phyloP scores from a whole-genome alignment of 2,113 vertebrate genomes.

The Spilogale gracilis region DNA sequence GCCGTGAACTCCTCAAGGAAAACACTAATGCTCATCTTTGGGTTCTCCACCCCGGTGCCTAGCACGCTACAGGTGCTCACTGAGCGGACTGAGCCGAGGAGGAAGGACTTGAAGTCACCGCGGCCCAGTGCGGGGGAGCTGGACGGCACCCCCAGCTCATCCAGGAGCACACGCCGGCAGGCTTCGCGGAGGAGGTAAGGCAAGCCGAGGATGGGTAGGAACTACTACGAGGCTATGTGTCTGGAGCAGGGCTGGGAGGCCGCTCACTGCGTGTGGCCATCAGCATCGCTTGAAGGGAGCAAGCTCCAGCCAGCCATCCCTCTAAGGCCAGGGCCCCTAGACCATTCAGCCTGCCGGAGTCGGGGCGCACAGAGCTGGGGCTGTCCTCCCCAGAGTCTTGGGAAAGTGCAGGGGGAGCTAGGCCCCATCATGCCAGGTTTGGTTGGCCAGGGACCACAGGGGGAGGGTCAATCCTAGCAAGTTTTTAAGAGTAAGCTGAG shows the following conservation, averaged over 20 bases:
- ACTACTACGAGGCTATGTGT: background rate
- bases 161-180: background rate
- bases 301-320: background rate
- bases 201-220: background rate
- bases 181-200: background rate
- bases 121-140: background rate
- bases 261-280: accelerated
- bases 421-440: background rate
- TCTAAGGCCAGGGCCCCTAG: too few species aligned
- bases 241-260: background rate
- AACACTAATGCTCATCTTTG: background rate
- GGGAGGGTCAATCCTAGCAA: background rate
- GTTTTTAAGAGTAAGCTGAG: background rate
- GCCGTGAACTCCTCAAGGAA: background rate
- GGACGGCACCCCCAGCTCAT: background rate
- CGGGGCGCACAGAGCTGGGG: background rate
- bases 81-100: background rate
- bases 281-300: background rate
- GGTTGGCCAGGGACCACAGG: background rate
- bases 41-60: background rate
- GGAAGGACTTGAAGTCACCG: background rate
- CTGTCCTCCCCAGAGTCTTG: background rate
- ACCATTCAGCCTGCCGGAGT: background rate
- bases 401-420: background rate
- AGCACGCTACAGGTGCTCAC: background rate